phyloP scores from a whole-genome alignment of 2,888 invertebrate genomes.

The Tiphia femorata region DNA sequence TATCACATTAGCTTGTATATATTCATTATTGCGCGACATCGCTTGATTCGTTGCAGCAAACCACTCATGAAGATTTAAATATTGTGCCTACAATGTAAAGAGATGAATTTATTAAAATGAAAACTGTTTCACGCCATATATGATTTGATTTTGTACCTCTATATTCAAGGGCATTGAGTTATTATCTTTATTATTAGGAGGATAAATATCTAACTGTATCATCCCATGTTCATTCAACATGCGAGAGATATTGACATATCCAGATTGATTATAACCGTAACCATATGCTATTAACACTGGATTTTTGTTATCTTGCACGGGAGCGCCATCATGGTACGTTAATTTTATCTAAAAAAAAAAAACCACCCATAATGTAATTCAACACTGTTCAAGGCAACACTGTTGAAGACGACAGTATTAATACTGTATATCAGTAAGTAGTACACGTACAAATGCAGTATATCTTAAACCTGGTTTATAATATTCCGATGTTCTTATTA shows the following conservation, averaged over 20 bases:
- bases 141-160: slow-evolving; percentile 71
- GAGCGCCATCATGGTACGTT: slow-evolving; percentile 78
- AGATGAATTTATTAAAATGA: slow-evolving; percentile 3
- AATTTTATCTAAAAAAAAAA: slow-evolving; percentile 74
- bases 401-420: slow-evolving; percentile 1
- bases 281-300: slow-evolving; percentile 75
- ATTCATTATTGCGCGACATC: slow-evolving; percentile 75
- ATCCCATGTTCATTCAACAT: slow-evolving; percentile 76
- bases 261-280: slow-evolving; percentile 73
- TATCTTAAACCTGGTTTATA: slow-evolving; percentile 92
- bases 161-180: slow-evolving; percentile 78
- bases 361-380: background rate
- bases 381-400: background rate
- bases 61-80: slow-evolving; percentile 83
- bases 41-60: slow-evolving; percentile 81
- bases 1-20: slow-evolving; percentile 72
- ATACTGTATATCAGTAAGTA: too few species aligned
- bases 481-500: slow-evolving; percentile 85
- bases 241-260: slow-evolving; percentile 70
- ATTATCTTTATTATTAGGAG: slow-evolving; percentile 71
- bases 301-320: slow-evolving; percentile 73
- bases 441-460: slow-evolving; percentile 81
- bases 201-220: slow-evolving; percentile 74
- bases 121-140: background rate
- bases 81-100: slow-evolving; percentile 75